Conservation (phyloP, 2,113 vertebrate species). For the Odontophorus gujanensis region DNA sequence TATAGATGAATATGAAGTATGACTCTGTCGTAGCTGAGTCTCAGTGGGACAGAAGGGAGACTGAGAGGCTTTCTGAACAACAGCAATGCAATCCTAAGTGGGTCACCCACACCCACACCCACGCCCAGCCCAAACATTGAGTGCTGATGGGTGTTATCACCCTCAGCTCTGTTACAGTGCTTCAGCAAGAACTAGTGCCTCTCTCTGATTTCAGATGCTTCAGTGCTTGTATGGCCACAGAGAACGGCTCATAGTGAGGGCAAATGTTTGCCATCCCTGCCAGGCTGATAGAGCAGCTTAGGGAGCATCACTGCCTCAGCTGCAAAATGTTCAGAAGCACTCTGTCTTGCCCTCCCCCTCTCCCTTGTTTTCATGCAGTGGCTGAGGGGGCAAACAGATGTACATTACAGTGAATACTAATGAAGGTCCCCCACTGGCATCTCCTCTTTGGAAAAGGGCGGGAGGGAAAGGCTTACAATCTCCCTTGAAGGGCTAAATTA, state of each 20-base stretch:
- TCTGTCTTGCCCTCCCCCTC: constrained; percentile 49
- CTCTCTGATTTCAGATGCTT: constrained; percentile 39
- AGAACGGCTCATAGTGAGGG: not conserved
- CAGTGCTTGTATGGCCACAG: constrained; percentile 4
- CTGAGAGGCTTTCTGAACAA: constrained; percentile 39
- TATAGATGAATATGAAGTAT: constrained; percentile 84
- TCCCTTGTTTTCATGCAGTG: constrained; percentile 39
- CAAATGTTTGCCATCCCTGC: constrained; percentile 35
- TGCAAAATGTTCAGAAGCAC: not conserved
- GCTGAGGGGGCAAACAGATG: constrained; percentile 71
- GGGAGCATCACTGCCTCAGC: not conserved
- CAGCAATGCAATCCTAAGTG: constrained; percentile 57
- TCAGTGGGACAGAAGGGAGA: constrained; percentile 67
- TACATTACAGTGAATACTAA: constrained; percentile 78
- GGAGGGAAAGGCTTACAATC: constrained; percentile 30
- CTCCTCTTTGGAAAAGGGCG: constrained; percentile 42
- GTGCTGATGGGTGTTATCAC: constrained; percentile 22
- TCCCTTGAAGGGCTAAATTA: constrained; percentile 50
- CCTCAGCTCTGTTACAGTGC: constrained; percentile 4
- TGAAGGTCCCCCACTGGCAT: constrained; percentile 71
- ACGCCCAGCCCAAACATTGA: not conserved
- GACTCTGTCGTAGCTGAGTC: constrained; percentile 73
- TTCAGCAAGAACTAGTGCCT: not conserved
- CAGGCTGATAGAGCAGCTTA: constrained; percentile 5
- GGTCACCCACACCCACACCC: constrained; percentile 29